Percentiles rank a stretch among this genome's conserved stretches.
These are phyloP conservation scores for Muscicapa comitata DNA, from an alignment of 2,797 vertebrate species.

Conservation along the genomic window DNA sequence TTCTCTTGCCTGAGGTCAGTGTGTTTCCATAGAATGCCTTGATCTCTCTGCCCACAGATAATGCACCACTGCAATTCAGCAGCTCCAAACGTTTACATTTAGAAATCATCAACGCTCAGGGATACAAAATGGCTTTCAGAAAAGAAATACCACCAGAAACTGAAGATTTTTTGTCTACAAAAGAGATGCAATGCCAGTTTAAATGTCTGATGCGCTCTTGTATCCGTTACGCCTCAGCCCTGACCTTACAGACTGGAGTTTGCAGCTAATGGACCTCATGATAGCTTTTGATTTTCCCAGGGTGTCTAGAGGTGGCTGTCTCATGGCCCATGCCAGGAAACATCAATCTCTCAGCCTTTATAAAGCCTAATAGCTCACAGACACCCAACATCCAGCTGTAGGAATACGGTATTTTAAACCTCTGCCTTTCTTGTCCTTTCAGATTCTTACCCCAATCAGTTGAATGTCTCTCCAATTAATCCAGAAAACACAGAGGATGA, in stretches of 20 bases:
- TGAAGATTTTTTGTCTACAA: background rate
- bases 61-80: background rate
- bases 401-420: background rate
- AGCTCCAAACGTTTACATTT: background rate
- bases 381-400: background rate
- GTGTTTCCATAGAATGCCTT: background rate
- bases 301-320: background rate
- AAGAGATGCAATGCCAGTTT: background rate
- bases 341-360: background rate
- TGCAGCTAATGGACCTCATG: background rate
- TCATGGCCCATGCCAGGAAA: background rate
- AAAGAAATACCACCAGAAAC: background rate
- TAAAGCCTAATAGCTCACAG: background rate
- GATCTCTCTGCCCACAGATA: background rate
- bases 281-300: background rate
- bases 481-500: background rate
- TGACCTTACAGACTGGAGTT: background rate
- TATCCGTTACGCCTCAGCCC: background rate
- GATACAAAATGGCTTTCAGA: background rate
- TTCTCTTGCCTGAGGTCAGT: background rate
- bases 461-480: slow-evolving; percentile 17
- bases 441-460: background rate
- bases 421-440: background rate
- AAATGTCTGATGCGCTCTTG: background rate
- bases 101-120: background rate